Conservation (phyloP, 2,888 invertebrate species). For the Apomyelois bistriatella region DNA sequence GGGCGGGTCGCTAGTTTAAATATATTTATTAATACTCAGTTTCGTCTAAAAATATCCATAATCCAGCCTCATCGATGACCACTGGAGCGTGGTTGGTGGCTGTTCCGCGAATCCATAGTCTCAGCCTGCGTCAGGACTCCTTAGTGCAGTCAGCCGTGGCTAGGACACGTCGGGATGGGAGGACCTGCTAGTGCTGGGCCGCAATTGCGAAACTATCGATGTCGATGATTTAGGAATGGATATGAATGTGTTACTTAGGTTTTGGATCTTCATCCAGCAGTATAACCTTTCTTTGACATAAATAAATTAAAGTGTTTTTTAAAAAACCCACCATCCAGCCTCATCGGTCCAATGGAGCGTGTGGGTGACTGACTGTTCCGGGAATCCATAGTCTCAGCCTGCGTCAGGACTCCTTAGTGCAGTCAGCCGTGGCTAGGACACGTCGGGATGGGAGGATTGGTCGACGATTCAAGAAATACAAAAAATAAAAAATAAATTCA, state of each 20-base stretch:
- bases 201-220: neutral
- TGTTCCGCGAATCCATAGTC: conserved; percentile 6
- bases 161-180: neutral
- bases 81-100: conserved; percentile 1
- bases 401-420: conserved; percentile 5
- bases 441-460: neutral
- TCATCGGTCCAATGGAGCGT: neutral
- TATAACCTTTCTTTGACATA: no score
- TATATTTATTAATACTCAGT: no score
- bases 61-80: neutral
- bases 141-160: conserved; percentile 3
- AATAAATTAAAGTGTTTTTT: no score
- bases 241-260: no score
- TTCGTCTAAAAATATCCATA: neutral
- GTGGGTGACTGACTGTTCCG: conserved; percentile 5
- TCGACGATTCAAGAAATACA: no score
- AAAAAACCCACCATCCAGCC: neutral
- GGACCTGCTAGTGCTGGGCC: conserved; percentile 38
- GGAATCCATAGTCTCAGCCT: neutral
- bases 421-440: neutral
- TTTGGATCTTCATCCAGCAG: no score
- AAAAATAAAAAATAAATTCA: no score
- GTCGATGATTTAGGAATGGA: conserved; percentile 4
- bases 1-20: no score
- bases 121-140: neutral